Conservation (phyloP, 2,797 vertebrate genomes). For the Rhynchonycteris naso region DNA sequence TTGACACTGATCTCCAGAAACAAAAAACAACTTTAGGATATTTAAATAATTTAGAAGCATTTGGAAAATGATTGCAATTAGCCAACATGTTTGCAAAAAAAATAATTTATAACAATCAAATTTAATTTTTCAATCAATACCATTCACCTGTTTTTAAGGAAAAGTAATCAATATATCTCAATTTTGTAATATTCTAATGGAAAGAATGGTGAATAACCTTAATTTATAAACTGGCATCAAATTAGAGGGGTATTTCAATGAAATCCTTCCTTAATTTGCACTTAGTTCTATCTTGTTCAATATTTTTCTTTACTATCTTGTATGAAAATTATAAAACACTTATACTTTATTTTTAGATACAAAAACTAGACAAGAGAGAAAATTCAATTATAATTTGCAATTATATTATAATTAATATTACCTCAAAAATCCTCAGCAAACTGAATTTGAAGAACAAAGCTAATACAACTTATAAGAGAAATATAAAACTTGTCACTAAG, state of each 20-base stretch:
- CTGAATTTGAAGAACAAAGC: conserved; percentile 2
- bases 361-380: neutral
- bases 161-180: neutral
- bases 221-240: neutral
- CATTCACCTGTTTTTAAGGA: neutral
- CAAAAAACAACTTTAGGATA: neutral
- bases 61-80: conserved; percentile 13
- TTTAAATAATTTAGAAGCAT: conserved; percentile 11
- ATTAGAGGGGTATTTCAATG: neutral
- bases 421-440: neutral
- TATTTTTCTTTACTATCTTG: neutral
- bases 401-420: too few relatives aligned
- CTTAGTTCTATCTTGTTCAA: neutral
- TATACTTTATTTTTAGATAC: neutral
- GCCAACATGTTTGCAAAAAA: neutral
- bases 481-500: neutral
- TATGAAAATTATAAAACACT: neutral
- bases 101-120: conserved; percentile 39
- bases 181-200: conserved; percentile 3
- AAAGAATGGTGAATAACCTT: conserved; percentile 16
- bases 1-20: neutral
- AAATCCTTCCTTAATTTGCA: neutral
- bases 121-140: neutral
- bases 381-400: neutral
- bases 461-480: neutral